Base-by-base conservation (phyloP, 1,140 invertebrate species). In the Calephelis virginiensis region DNA sequence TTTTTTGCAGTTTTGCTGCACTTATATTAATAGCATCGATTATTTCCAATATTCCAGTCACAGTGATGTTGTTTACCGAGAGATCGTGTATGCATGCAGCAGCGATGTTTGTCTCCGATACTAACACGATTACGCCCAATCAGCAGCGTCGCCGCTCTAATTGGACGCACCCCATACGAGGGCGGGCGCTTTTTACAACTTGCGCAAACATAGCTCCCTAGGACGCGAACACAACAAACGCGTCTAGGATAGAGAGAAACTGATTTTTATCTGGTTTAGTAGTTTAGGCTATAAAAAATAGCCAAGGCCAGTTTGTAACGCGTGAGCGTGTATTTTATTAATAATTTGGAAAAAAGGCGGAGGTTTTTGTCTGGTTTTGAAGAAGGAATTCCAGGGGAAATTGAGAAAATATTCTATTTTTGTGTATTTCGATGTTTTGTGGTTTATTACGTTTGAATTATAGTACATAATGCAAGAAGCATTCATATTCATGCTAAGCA, bases 61-160 rank as follows among this genome's bases (percentile, higher is more conserved):
- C 49, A 64, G 50, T 13, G 13, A 28, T 28, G 28, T 14, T 56
- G 38, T 64, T 45, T 53, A 53, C 50, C 49, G 63, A 64, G 63
- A 64, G 48, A 37, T 28, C 13, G 49, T 50, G 63, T 48, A 59
- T 59, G 12, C 28, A 59, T 59, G 53, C 53, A 66, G 47, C 62
- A 56, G 67, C 70, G 61, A 43, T 81, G 82, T 85, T 85, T 89
- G 83, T 78, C 77, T 75, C 80, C 86, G 80, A 86, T 87, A 80
- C 85, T 90, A 90, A 90, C 84, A 38, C 75, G 88, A 90, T 90
- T 90, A 90, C 83, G 77, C 68, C 88, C 88, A 90, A 90, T 90
- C 88, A 90, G 85, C 80, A 78, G 76, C 78, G 83, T 83, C 80
- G 86, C 82, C 87, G 77, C 83, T 84, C 80, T 89, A 90, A 89